These are phyloP conservation scores for Apotomis turbidana DNA, from an alignment of 2,888 invertebrate genomes.

Conservation along the genomic window DNA sequence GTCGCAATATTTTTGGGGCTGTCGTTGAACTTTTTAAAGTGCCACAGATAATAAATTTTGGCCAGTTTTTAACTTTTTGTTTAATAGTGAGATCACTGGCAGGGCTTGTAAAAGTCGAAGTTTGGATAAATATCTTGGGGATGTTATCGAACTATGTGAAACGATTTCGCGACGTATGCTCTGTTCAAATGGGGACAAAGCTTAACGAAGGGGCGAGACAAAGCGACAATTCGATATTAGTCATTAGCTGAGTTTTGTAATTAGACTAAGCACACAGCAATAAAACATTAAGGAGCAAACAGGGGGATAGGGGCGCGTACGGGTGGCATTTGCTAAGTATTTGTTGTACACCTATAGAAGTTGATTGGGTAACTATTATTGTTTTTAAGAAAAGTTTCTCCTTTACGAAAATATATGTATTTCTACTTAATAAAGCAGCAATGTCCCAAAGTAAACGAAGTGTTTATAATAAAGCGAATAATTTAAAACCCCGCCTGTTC, in stretches of 20 bases:
- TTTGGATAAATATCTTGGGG: neutral
- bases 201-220: slow-evolving; percentile 49
- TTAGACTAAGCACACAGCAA: slow-evolving; percentile 81
- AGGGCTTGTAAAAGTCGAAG: neutral
- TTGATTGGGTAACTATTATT: neutral
- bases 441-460: no score
- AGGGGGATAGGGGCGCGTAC: slow-evolving; percentile 60
- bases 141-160: neutral
- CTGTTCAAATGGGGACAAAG: neutral
- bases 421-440: no score
- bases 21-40: neutral
- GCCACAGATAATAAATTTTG: neutral
- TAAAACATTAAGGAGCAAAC: slow-evolving; percentile 83
- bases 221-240: slow-evolving; percentile 71
- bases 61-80: neutral
- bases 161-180: neutral
- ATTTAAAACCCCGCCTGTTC: no score
- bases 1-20: slow-evolving; percentile 1
- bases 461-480: no score
- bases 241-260: slow-evolving; percentile 81
- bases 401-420: no score
- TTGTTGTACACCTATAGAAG: neutral
- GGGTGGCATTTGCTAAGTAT: neutral
- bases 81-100: neutral
- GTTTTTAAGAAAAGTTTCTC: no score